A percentile compares a stretch with the other conserved stretches of the same genome.
Conservation (phyloP, 2,888 invertebrate genomes). For the Ischnus inquisitorius region DNA sequence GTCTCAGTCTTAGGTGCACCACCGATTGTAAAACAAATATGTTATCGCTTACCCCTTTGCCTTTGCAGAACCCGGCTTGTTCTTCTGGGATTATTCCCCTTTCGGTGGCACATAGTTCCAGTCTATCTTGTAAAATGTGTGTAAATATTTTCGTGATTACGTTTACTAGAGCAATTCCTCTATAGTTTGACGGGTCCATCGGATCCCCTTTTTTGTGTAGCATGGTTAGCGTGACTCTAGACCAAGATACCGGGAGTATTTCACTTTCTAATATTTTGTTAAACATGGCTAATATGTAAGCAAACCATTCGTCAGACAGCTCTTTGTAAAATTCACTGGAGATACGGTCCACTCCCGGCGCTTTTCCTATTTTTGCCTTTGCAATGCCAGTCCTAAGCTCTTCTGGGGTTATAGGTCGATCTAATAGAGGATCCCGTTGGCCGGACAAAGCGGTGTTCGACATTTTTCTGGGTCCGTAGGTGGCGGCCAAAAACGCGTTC, state of each 20-base stretch:
- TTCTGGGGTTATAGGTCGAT: background rate
- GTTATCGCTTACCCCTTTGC: conserved; percentile 33
- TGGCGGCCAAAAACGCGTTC: background rate
- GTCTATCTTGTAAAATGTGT: conserved; percentile 43
- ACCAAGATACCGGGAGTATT: conserved; percentile 31
- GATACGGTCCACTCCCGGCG: conserved; percentile 26
- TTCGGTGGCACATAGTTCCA: conserved; percentile 59
- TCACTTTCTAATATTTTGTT: conserved; percentile 39
- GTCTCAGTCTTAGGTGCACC: too few species aligned
- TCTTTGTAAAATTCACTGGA: conserved; percentile 41
- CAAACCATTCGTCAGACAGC: conserved; percentile 42
- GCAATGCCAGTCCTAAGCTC: conserved; percentile 11
- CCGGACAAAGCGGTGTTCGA: background rate
- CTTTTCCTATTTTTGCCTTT: conserved; percentile 3
- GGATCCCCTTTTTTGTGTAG: conserved; percentile 36
- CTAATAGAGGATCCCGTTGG: background rate
- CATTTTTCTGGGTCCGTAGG: background rate
- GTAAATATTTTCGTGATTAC: conserved; percentile 67
- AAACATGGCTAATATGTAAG: conserved; percentile 35
- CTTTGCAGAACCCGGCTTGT: conserved; percentile 67
- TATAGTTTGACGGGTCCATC: conserved; percentile 28
- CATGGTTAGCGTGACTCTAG: conserved; percentile 18
- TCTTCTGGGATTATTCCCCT: conserved; percentile 60
- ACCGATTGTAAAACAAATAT: conserved; percentile 35
- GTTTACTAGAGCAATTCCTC: conserved; percentile 32